Evolutionary conservation across 2,113 vertebrate genomes (phyloP).

Genomic region (Fulica atra): DNA sequence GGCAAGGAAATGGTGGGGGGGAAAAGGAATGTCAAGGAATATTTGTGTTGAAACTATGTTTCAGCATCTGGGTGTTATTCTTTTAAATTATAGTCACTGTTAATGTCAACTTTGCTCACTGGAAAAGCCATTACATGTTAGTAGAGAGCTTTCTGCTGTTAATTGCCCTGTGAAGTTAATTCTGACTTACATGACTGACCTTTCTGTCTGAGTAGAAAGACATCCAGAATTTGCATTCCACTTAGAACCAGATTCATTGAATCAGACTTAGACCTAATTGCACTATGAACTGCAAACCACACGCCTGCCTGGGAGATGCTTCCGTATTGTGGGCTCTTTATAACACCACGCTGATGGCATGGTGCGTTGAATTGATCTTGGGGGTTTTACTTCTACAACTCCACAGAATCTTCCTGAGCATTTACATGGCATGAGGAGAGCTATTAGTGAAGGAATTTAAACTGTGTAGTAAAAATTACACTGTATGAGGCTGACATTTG

Average conservation of each 20-base stretch:
- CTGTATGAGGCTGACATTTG: not conserved
- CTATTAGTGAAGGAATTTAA: not conserved
- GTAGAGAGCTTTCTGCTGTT: not conserved
- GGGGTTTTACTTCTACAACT: slow-evolving; percentile 38
- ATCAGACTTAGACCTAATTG: slow-evolving; percentile 14
- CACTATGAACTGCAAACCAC: slow-evolving; percentile 15
- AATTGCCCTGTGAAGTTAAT: not conserved
- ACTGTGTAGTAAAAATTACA: not conserved
- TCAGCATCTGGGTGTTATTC: not conserved
- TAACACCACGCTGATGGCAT: not conserved
- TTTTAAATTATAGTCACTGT: not conserved
- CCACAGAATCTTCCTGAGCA: not conserved
- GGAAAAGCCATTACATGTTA: not conserved
- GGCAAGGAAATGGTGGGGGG: not conserved
- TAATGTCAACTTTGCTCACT: not conserved
- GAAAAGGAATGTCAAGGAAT: not conserved
- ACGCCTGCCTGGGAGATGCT: not conserved
- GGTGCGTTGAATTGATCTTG: not conserved
- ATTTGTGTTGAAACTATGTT: not conserved
- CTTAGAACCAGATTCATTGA: not conserved
- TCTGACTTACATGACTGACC: not conserved
- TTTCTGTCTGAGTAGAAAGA: not conserved
- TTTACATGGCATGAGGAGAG: not conserved
- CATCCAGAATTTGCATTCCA: slow-evolving; percentile 23
- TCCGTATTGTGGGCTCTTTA: not conserved